Evolutionary conservation across 2,888 invertebrate genomes (phyloP), one percentile per base, ranked within the genome.

Genomic region (Lasioglossum zephyrum): DNA sequence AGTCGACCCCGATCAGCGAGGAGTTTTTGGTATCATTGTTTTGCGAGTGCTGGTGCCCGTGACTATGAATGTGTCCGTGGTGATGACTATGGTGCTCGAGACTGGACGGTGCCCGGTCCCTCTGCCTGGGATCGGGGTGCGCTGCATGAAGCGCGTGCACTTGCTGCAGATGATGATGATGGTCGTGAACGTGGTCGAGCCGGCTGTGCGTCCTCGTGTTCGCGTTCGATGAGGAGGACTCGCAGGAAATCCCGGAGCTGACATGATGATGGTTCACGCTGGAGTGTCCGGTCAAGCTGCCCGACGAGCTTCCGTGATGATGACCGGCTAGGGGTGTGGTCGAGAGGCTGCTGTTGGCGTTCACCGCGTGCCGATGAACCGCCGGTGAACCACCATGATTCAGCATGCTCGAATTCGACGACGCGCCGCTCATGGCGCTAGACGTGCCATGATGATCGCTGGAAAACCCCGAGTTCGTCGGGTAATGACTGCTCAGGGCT

Each of bases 171-270:
- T 92, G 92, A 83, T 92, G 93, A 78, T 92, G 90, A 82, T 93
- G 93, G 78, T 94, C 94, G 79, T 92, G 92, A 22, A 92, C 87
- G 79, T 93, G 93, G 73, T 94, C 94, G 60, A 93, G 79, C 39
- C 93, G 90, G 57, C 93, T 93, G 79, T 93, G 94, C 22, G 92
- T 90, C 18, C 93, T 91, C 6, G 93, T 92, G 66, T 93, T 94
- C 22, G 92, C 90, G 85, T 92, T 93, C 44, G 94, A 94, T 22
- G 94, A 92, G 4, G 94, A 93, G 11, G 94, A 94, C 39, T 94
- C 93, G 84, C 93, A 94, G 4, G 94, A 94, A 73, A 93, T 91
- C 1, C 94, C 93, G 13, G 94, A 94, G 36, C 92, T 92, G 72
- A 92, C 91, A 78, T 92, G 93, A 85, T 94, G 93, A 87, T 93